These are phyloP conservation scores for Echinops telfairi DNA, from an alignment of 2,113 vertebrate genomes.

Conservation along the genomic window DNA sequence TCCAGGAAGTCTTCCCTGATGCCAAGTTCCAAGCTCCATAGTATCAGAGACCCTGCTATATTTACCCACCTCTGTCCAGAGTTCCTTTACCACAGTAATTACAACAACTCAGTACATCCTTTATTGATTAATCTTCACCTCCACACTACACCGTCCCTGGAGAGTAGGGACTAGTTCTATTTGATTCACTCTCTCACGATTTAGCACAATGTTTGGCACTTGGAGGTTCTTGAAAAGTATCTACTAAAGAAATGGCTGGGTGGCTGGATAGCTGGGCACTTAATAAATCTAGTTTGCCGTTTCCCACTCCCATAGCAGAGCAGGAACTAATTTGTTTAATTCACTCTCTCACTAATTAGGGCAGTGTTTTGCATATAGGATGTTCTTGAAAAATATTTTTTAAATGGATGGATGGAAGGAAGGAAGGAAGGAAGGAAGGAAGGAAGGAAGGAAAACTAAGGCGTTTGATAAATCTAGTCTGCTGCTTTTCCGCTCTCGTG, in stretches of 20 bases:
- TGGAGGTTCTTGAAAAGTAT: background rate
- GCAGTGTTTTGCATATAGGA: background rate
- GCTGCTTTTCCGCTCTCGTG: background rate
- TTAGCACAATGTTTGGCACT: background rate
- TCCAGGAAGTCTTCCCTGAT: background rate
- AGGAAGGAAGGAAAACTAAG: background rate
- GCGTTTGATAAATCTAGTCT: conserved; percentile 22
- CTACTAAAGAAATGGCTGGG: background rate
- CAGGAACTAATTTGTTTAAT: background rate
- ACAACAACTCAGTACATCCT: background rate
- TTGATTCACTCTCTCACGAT: background rate
- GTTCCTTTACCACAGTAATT: background rate
- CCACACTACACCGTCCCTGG: background rate
- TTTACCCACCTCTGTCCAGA: background rate
- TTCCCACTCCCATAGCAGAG: no score
- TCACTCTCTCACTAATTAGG: no score
- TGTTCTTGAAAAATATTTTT: background rate
- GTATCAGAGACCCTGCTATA: background rate
- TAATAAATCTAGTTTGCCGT: no score
- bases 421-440: background rate
- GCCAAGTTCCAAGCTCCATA: background rate
- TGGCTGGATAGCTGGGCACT: background rate
- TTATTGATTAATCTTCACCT: background rate
- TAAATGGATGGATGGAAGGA: conserved; percentile 1
- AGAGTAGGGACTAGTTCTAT: background rate